Evolutionary conservation across 2,888 invertebrate species (phyloP), one percentile per base, ranked within the genome.

Genomic region (Dexiosoma caninum): DNA sequence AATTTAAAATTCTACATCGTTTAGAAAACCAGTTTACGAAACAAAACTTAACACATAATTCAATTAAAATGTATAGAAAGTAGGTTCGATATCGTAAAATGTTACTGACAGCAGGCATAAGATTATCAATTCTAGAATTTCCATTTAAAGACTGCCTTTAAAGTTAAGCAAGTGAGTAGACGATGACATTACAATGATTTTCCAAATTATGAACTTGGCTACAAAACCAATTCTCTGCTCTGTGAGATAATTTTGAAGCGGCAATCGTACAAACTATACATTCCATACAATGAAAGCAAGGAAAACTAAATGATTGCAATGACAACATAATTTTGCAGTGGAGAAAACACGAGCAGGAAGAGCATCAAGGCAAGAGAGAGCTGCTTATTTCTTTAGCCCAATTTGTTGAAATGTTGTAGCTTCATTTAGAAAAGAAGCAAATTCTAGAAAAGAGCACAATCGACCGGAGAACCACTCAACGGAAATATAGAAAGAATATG

Each of bases 401-500:
- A 75, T 30, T 12, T 27, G 10, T 51, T 14, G 5, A 53, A 32
- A 32, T 30, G 7, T 16, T 8, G 40, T 8, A 8, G n/a, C 4
- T 32, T 44, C 21, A 19, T 2, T 21, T 16, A 30, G 7, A 4
- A 14, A 27, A 32, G 1, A 19, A 40, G 10, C 6, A n/a, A n/a
- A n/a, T n/a, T n/a, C n/a, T n/a, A n/a, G n/a, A 2, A 51, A 51
- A 76, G 64, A 55, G 70, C 60, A 53, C 19, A 71, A 55, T 10
- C 12, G 35, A 59, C 66, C 76, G 72, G 72, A 82, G 80, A 67
- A 78, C 62, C 72, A 74, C 64, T 59, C 27, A 70, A 82, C 71
- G 75, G 78, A 77, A 81, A 59, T 72, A 81, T 78, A 77, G 35
- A 81, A 82, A 77, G 35, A 81, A 82, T 57, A 51, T 53, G 69